These are phyloP conservation scores for Andrena cerasifolii DNA, from an alignment of 1,140 invertebrate species.

Conservation along the genomic window DNA sequence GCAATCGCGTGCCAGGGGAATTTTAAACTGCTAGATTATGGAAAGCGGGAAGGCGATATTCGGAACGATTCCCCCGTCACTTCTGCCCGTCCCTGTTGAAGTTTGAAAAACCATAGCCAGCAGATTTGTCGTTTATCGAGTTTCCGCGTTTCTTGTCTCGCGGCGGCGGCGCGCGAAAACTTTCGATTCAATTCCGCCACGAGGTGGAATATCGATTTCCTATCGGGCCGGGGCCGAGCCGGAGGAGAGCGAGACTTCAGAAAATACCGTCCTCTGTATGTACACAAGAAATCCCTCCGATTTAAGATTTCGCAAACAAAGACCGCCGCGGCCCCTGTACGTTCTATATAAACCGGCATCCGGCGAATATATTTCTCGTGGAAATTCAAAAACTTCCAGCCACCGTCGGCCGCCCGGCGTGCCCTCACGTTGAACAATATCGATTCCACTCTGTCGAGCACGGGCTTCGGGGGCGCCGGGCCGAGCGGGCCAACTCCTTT, in stretches of 20 bases:
- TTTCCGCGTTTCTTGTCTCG: slow-evolving; percentile 51
- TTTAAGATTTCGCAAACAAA: slow-evolving; percentile 54
- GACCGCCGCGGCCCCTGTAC: background rate
- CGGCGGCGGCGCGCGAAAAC: slow-evolving; percentile 8
- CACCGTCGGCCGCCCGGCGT: background rate
- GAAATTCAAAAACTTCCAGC: slow-evolving; percentile 38
- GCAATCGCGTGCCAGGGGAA: no score
- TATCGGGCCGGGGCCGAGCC: slow-evolving; percentile 1
- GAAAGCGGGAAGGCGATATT: no score
- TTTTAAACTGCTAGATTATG: no score
- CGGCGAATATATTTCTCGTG: slow-evolving; percentile 35
- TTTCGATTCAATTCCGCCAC: slow-evolving; percentile 45
- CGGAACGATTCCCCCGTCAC: background rate
- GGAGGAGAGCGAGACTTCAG: slow-evolving; percentile 13
- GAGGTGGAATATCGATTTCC: slow-evolving; percentile 33
- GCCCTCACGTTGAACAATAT: slow-evolving; percentile 16
- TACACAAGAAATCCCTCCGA: slow-evolving; percentile 50
- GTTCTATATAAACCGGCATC: slow-evolving; percentile 35
- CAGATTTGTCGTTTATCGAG: slow-evolving; percentile 53
- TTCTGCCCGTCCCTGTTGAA: slow-evolving; percentile 10
- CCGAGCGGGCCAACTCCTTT: slow-evolving; percentile 22
- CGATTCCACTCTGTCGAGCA: slow-evolving; percentile 33
- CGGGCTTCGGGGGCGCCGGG: slow-evolving; percentile 1
- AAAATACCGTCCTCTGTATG: slow-evolving; percentile 41
- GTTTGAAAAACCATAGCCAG: background rate